Base-by-base conservation (phyloP, 2,113 vertebrate species). In the Lethenteron camtschaticum region DNA sequence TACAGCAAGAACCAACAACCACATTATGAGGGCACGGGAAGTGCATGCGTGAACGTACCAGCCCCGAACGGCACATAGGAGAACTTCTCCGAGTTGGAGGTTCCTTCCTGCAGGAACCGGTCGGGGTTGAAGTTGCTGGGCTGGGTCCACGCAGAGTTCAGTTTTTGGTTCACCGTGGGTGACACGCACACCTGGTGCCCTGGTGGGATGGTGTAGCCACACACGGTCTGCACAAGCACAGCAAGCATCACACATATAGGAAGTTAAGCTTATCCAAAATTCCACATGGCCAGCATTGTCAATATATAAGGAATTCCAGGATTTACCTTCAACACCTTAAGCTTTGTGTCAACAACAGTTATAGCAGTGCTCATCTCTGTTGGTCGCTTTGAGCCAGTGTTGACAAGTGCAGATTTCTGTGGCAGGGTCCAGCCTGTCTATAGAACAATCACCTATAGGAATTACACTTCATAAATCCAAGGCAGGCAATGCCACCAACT, bases 141-240 rank as follows among this genome's bases (percentile, higher is more conserved):
- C 0, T 88, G 75, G 0, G 56, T 70, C 94, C 94, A 99, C 24
- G 82, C 81, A 75, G 90, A 87, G 12, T 76, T 78, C 63, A 99
- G 87, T 20, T 88, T 85, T 8, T 99, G 94, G 76, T 99, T 99
- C 69, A 99, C 84, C 2, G 94, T 95, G 10, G 92, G 94, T 68
- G 94, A 99, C 3, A 97, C 92, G 18, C 92, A 99, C 72, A 99
- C 89, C 77, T 99, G 94, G 76, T 99, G 94, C 58, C 94, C 92
- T 0, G 81, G 84, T 4, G 88, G 94, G 76, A 99, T 90, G 75
- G 76, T 86, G 73, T 86, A 99, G 8, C 87, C 94, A 68, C 82
- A 84, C 2, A 88, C 79, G 2, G 75, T 87, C 94, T 99, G 58
- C 63, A 66, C 69, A 57, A 9, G 56, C 24, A 16, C 55, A 8